These are phyloP conservation scores for Chironomus tentans DNA, from an alignment of 2,888 invertebrate genomes.

Conservation along the genomic window DNA sequence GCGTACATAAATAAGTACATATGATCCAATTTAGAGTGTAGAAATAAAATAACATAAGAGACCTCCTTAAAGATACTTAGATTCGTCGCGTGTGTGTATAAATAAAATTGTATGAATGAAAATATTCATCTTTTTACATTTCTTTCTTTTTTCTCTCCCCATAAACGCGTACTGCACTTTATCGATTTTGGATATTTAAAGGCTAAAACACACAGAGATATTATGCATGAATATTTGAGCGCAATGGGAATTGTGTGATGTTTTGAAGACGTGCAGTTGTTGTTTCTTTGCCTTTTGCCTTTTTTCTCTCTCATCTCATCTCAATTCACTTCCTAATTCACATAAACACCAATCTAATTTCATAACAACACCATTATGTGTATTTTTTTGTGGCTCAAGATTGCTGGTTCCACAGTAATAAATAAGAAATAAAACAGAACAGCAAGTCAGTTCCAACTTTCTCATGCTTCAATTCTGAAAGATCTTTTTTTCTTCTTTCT, in stretches of 20 bases:
- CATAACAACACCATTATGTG: not conserved
- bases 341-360: not conserved
- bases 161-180: not conserved
- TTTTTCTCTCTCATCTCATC: not conserved
- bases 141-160: not conserved
- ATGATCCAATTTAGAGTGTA: not conserved
- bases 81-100: not conserved
- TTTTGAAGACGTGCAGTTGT: not conserved
- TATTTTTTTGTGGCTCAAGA: no score
- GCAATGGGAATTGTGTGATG: not conserved
- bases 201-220: not conserved
- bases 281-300: not conserved
- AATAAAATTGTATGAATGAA: not conserved
- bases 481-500: no score
- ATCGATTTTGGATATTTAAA: not conserved
- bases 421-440: no score
- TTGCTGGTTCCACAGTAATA: no score
- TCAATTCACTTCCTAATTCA: not conserved
- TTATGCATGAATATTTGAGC: not conserved
- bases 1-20: no score
- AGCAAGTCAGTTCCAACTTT: no score
- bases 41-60: not conserved
- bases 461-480: no score
- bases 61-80: not conserved
- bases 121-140: not conserved